Percentiles rank a stretch among this genome's conserved stretches.
These are phyloP conservation scores for Champsocephalus gunnari DNA, from an alignment of 2,797 vertebrate genomes.

Conservation along the genomic window DNA sequence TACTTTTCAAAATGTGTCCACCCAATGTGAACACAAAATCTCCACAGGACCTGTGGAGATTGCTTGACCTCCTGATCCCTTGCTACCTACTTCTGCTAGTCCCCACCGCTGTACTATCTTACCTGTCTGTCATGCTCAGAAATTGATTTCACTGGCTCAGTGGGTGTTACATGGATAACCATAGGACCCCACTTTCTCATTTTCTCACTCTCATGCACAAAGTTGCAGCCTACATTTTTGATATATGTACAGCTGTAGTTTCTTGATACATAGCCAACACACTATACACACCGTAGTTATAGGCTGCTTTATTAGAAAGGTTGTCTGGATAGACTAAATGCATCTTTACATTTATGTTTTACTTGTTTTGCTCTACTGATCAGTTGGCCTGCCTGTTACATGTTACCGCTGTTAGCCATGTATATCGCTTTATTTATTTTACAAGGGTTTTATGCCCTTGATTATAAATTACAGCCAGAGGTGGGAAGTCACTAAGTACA, in stretches of 20 bases:
- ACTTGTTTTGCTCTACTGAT: not conserved
- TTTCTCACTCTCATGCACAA: not conserved
- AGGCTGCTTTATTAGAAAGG: not conserved
- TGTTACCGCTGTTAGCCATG: not conserved
- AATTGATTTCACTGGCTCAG: conserved; percentile 54
- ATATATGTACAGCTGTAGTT: not conserved
- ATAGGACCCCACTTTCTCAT: not conserved
- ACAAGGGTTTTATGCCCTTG: too few species aligned
- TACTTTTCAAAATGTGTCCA: conserved; percentile 17
- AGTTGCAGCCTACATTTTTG: not conserved
- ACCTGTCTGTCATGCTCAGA: conserved; percentile 39
- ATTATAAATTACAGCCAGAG: too few species aligned
- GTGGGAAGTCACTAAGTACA: too few species aligned
- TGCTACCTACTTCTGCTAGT: conserved; percentile 36
- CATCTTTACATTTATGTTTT: not conserved
- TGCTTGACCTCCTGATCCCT: conserved; percentile 53
- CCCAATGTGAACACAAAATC: conserved; percentile 32
- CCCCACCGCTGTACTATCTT: conserved; percentile 12
- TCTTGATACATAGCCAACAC: not conserved
- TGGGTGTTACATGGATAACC: conserved; percentile 33
- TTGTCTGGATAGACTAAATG: not conserved
- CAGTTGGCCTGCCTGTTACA: not conserved
- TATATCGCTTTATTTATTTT: not conserved
- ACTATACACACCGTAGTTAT: too few species aligned
- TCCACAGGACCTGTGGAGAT: conserved; percentile 25